A percentile compares a stretch with the other conserved stretches of the same genome.
phyloP scores from a whole-genome alignment of 2,888 invertebrate genomes.

The Synanthedon myopaeformis region DNA sequence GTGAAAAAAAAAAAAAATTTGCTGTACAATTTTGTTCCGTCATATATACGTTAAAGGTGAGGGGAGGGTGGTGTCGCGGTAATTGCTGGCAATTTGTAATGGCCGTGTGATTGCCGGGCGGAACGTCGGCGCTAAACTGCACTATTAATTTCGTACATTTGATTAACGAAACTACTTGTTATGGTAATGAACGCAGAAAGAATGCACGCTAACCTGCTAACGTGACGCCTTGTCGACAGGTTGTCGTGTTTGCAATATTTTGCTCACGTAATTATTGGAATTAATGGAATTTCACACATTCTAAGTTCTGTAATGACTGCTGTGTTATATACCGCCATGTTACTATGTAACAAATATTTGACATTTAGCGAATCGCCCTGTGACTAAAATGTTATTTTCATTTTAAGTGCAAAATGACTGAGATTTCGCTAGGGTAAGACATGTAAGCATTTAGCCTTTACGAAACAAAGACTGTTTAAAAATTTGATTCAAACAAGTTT shows the following conservation, averaged over 20 bases:
- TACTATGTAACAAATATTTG: too few species aligned
- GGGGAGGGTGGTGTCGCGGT: constrained; percentile 45
- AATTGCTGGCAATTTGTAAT: constrained; percentile 66
- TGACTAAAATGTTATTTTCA: too few species aligned
- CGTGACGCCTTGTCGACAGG: constrained; percentile 61
- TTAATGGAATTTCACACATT: constrained; percentile 2
- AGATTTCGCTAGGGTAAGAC: too few species aligned
- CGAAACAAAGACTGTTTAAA: too few species aligned
- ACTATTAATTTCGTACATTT: constrained; percentile 70
- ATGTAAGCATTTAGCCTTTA: too few species aligned
- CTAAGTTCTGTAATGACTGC: background rate
- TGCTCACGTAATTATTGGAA: constrained; percentile 43
- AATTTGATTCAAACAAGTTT: too few species aligned
- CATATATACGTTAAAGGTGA: constrained; percentile 31
- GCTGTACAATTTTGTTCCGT: constrained; percentile 22
- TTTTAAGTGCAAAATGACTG: too few species aligned
- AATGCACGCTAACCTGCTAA: constrained; percentile 64
- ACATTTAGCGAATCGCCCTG: too few species aligned
- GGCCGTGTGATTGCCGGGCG: constrained; percentile 63
- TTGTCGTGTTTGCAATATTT: constrained; percentile 59
- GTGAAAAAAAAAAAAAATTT: constrained; percentile 21
- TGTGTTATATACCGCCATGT: too few species aligned
- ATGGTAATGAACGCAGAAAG: constrained; percentile 66
- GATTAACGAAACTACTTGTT: constrained; percentile 71
- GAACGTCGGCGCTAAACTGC: constrained; percentile 63